Conservation (phyloP, 2,113 vertebrate species). For the Strigops habroptila region DNA sequence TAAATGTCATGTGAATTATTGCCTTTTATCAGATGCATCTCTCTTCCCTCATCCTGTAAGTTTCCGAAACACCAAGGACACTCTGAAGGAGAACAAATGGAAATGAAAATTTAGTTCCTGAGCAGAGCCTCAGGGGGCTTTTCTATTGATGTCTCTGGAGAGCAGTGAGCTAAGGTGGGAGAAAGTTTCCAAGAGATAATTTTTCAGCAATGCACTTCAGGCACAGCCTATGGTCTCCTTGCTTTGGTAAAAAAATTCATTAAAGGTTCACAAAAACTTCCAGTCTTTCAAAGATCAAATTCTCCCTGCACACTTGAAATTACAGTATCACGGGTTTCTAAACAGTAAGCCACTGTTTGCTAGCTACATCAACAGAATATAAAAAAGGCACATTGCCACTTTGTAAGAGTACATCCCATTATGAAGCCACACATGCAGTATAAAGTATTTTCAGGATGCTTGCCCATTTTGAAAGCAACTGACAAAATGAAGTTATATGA, state of each 20-base stretch:
- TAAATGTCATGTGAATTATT: background rate
- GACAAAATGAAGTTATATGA: background rate
- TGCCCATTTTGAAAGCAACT: background rate
- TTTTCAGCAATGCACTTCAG: background rate
- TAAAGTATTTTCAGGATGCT: background rate
- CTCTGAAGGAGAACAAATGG: conserved; percentile 19
- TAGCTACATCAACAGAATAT: background rate
- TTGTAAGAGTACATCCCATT: background rate
- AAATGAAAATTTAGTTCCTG: background rate
- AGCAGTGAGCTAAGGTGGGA: background rate
- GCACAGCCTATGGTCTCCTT: background rate
- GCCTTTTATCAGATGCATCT: background rate
- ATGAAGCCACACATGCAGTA: background rate
- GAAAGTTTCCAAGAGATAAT: background rate
- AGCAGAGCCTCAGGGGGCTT: background rate
- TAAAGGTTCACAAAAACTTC: background rate
- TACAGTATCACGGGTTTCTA: background rate
- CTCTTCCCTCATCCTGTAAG: background rate
- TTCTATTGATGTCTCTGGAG: background rate
- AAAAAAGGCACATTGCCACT: background rate
- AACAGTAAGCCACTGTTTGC: conserved; percentile 13
- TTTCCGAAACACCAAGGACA: conserved; percentile 14
- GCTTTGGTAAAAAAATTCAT: background rate
- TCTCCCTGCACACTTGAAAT: background rate
- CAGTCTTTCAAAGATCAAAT: background rate